A percentile compares a stretch with the other conserved stretches of the same genome.
Conservation (phyloP, 2,888 invertebrate genomes). For the Byasa hedistus region DNA sequence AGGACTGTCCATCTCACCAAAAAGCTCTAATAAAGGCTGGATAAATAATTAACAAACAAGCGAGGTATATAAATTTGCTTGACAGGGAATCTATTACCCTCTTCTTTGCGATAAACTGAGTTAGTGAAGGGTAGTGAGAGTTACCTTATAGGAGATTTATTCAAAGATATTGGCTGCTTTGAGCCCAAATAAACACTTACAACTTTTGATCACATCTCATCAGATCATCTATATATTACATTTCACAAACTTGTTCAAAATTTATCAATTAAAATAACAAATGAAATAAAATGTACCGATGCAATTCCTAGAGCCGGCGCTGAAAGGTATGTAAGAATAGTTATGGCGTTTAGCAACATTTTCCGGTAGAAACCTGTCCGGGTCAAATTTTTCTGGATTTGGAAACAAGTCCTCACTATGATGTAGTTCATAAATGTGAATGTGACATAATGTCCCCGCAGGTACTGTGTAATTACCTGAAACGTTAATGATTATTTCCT, state of each 20-base stretch:
- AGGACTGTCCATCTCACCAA: too few relatives aligned
- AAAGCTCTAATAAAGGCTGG: too few relatives aligned
- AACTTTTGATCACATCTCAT: too few relatives aligned
- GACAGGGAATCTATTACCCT: too few relatives aligned
- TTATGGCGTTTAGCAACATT: conserved; percentile 77
- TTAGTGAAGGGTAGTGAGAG: too few relatives aligned
- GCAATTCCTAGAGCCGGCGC: conserved; percentile 84
- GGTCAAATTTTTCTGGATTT: conserved; percentile 83
- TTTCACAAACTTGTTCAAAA: background rate
- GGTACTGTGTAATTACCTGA: conserved; percentile 76
- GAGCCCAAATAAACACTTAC: too few relatives aligned
- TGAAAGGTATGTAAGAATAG: conserved; percentile 83
- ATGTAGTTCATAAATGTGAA: conserved; percentile 83
- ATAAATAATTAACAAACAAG: too few relatives aligned
- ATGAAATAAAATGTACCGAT: conserved; percentile 68
- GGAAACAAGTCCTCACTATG: conserved; percentile 82
- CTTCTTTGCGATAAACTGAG: too few relatives aligned
- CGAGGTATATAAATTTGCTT: too few relatives aligned
- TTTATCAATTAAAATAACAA: background rate
- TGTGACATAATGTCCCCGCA: conserved; percentile 66
- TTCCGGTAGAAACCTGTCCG: conserved; percentile 85
- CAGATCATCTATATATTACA: background rate
- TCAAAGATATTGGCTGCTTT: too few relatives aligned
- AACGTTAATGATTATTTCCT: conserved; percentile 33
- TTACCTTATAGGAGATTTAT: too few relatives aligned